Evolutionary conservation across 2,113 vertebrate genomes (phyloP).

Genomic region (Mustela lutreola): DNA sequence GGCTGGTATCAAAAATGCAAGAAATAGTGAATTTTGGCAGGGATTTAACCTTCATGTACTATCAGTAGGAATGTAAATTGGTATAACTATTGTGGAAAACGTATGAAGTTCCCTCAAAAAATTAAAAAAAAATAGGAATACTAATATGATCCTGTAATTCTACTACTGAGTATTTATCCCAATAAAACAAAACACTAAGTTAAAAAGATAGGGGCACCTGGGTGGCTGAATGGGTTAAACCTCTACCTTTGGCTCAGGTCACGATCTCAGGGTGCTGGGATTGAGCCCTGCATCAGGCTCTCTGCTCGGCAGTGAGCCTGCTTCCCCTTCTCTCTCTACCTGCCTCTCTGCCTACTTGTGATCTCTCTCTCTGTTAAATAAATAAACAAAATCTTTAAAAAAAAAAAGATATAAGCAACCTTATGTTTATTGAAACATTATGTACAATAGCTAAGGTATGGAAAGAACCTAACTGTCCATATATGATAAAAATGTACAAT

Average conservation of each 20-base stretch:
- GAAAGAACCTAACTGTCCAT: neutral
- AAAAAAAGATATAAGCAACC: neutral
- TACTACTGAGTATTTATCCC: neutral
- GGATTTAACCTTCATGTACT: neutral
- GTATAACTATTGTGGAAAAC: neutral
- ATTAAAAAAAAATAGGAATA: neutral
- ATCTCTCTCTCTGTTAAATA: no score
- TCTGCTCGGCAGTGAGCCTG: no score
- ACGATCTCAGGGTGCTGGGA: no score
- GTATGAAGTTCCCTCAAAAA: neutral
- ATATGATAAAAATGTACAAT: neutral
- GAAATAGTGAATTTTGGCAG: neutral
- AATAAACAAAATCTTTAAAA: no score
- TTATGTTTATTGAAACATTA: neutral
- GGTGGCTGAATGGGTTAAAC: no score
- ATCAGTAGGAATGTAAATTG: neutral
- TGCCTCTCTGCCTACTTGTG: no score
- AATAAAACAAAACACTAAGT: neutral
- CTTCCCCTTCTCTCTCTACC: no score
- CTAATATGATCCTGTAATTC: neutral
- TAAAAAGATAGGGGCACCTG: neutral
- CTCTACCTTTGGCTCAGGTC: no score
- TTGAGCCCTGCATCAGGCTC: rapidly evolving
- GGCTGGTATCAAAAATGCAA: neutral
- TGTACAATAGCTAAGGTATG: neutral